Evolutionary conservation across 2,888 invertebrate species (phyloP), one percentile per base, ranked within the genome.

Genomic region (Cheilosia pagana): DNA sequence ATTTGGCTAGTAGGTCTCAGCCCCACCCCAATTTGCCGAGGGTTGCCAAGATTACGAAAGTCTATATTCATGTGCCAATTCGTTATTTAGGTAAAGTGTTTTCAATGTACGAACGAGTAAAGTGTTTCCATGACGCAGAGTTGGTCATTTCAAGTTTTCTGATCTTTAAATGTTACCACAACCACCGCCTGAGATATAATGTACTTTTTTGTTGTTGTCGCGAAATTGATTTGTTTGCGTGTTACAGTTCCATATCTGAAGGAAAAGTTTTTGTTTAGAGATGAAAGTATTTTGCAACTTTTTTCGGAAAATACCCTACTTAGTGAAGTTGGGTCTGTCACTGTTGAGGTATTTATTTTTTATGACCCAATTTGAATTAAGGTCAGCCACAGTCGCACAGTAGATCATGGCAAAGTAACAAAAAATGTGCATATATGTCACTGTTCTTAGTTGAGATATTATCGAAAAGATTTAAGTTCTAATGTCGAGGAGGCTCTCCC

Each of bases 11-110:
- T 35, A 41, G 25, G 50, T 67, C 21, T 59, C 65, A 70, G 83
- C 83, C 79, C 83, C 83, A 83, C 83, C 83, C 79, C 79, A 59
- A 48, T 31, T 53, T 21, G 12, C 14, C 6, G 48, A 83, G 79
- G 59, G 83, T 83, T 83, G 83, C 79, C 83, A 83, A 74, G 50
- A 50, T 72, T 25, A 50, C 43, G n/a, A 52, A 63, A 45, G 23
- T 41, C 12, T 57, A 63, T 14, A 31, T 2, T 8, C 2, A 45
- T 68, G 70, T 62, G 70, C 41, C 31, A 65, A 35, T 41, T 39
- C 25, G n/a, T 53, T 50, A 25, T 45, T 41, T 48, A 39, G 21
- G n/a, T 67, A 16, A 60, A 48, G 48, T 31, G 48, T 31, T 41
- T 45, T 45, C 31, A 8, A 8, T 35, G 12, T 52, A 8, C 28